These are phyloP conservation scores for Scrobipalpa atriplicella DNA, from an alignment of 2,888 invertebrate genomes.

Conservation along the genomic window DNA sequence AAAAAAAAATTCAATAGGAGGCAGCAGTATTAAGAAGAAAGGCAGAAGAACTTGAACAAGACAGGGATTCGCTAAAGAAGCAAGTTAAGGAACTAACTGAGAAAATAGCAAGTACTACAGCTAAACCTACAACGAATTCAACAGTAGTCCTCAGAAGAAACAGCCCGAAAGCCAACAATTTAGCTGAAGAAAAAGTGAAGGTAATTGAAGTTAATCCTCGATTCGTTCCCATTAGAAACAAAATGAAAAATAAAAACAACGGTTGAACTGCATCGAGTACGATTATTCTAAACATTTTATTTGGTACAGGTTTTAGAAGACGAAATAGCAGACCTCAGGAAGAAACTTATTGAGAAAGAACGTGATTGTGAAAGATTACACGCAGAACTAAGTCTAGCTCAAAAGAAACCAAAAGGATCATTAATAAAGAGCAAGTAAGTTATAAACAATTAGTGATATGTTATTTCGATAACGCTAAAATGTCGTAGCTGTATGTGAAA, in stretches of 20 bases:
- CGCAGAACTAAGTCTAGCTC: conserved; percentile 85
- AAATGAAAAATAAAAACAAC: no score
- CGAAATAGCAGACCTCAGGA: conserved; percentile 88
- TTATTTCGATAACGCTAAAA: background rate
- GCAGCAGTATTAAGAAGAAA: conserved; percentile 91
- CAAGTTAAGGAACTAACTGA: conserved; percentile 91
- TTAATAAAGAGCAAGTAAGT: conserved; percentile 85
- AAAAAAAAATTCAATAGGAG: conserved; percentile 79
- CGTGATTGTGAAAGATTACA: conserved; percentile 90
- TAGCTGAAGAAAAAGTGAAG: conserved; percentile 87
- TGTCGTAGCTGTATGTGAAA: background rate
- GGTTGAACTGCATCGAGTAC: background rate
- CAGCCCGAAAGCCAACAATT: conserved; percentile 69
- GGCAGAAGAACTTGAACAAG: conserved; percentile 91
- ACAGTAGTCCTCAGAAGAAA: conserved; percentile 59
- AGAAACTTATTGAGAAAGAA: conserved; percentile 92
- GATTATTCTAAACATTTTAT: background rate
- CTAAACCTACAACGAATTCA: conserved; percentile 62
- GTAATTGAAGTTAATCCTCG: conserved; percentile 51
- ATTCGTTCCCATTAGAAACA: background rate
- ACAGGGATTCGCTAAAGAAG: conserved; percentile 88
- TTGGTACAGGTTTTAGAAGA: conserved; percentile 84
- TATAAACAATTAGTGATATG: background rate
- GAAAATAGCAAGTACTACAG: conserved; percentile 81
- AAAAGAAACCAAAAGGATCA: conserved; percentile 84